Base-by-base conservation (phyloP, 2,888 invertebrate genomes). In the Pachliopta kotzebuea region DNA sequence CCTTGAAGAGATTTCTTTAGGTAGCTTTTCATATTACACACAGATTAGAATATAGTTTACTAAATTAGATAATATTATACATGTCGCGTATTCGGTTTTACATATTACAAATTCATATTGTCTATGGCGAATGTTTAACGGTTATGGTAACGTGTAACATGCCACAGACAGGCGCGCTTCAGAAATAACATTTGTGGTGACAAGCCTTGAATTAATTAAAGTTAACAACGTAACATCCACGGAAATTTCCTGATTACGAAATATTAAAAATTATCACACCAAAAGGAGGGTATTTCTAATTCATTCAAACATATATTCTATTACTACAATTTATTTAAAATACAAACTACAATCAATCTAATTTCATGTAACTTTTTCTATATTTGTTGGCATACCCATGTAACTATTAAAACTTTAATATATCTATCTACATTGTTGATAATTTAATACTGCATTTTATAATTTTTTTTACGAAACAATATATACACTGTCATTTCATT, bases 201-300 rank as follows among this genome's bases (percentile, higher is more conserved):
- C 90, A 90, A 86, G 86, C 84, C 81, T 83, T 80, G 82, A 86
- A 88, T 88, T 90, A 90, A 90, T 90, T 89, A 88, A 89, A 89
- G 84, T 88, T 87, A 88, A 89, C 87, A 89, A 85, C 86, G 83
- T 80, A 79, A 81, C 79, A 81, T 88, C 85, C 81, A 81, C 79
- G 79, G 76, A 84, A 88, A 88, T 89, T 85, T 50, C 14, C 21
- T 21, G 20, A 21, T 52, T 52, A 11, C 14, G n/a, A 23, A 52
- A 21, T 14, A 23, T n/a, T 52, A 52, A 52, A 8, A 45, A 52
- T 52, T 52, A 37, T 37, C 14, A 11, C 14, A 14, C 14, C 14
- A 11, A 37, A 37, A 14, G 11, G 37, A 11, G 37, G 14, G 4
- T 11, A 14, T 37, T 37, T 14, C 14, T 14, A 11, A 37, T 37